Percentiles rank a stretch among this genome's conserved stretches.
phyloP scores from a whole-genome alignment of 2,113 vertebrate species.

The Nestor notabilis region DNA sequence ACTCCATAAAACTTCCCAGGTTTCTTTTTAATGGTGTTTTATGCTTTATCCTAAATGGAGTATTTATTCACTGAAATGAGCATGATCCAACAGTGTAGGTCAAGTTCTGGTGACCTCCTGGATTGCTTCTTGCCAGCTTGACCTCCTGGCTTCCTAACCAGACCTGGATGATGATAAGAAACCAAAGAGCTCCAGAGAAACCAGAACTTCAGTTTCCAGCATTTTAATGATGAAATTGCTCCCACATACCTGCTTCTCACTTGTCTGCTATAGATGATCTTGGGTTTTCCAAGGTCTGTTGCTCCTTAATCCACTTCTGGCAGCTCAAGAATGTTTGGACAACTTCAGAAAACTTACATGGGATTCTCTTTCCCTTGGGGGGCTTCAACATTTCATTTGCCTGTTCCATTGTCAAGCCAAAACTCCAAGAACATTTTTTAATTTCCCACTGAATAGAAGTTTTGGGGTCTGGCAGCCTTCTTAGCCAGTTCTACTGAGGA shows the following conservation, averaged over 20 bases:
- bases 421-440: background rate
- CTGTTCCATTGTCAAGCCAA: background rate
- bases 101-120: background rate
- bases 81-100: background rate
- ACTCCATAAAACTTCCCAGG: background rate
- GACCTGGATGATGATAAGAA: background rate
- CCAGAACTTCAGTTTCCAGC: background rate
- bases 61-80: background rate
- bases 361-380: fast-evolving
- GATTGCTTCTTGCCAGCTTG: background rate
- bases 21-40: background rate
- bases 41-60: background rate
- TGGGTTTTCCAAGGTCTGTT: background rate
- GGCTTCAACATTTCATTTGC: background rate
- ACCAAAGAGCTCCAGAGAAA: background rate
- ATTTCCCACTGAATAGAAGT: background rate
- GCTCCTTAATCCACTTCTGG: background rate
- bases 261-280: background rate
- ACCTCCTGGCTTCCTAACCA: background rate
- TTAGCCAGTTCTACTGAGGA: background rate
- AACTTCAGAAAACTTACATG: background rate
- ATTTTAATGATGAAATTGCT: background rate
- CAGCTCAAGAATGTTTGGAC: background rate
- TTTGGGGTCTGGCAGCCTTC: background rate
- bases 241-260: background rate